phyloP scores from a whole-genome alignment of 2,888 invertebrate species.

The Caenorhabditis becei region DNA sequence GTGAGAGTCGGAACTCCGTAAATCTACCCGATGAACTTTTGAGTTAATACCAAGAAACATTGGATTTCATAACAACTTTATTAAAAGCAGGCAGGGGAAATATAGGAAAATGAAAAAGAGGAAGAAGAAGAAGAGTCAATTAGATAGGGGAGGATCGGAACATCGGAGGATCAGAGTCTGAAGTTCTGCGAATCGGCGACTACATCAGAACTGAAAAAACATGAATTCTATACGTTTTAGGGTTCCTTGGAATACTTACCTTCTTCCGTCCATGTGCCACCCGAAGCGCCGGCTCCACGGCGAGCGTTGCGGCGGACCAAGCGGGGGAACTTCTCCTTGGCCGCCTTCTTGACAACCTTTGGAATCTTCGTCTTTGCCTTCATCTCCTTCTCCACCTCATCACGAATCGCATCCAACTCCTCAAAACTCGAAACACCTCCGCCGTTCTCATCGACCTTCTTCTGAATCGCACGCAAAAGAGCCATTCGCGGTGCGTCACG shows the following conservation, averaged over 20 bases:
- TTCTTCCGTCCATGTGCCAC: slow-evolving; percentile 25
- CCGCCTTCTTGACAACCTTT: background rate
- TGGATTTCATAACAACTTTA: no score
- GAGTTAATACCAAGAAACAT: no score
- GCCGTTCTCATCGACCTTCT: background rate
- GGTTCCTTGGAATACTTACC: background rate
- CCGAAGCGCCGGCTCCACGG: background rate
- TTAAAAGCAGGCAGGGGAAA: no score
- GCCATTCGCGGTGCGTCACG: slow-evolving; percentile 24
- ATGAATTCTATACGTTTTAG: background rate
- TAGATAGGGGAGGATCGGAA: background rate
- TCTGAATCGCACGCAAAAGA: background rate
- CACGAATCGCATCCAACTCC: background rate
- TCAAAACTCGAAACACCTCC: background rate
- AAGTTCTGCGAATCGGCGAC: background rate
- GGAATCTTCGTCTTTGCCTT: background rate
- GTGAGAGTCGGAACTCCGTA: no score
- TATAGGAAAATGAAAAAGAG: no score
- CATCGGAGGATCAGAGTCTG: background rate
- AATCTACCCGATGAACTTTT: no score
- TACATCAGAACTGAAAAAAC: background rate
- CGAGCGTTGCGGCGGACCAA: slow-evolving; percentile 39
- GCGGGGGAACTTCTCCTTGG: slow-evolving; percentile 11
- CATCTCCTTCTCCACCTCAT: slow-evolving; percentile 3
- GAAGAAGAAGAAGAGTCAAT: no score